Evolutionary conservation across 2,797 vertebrate species (phyloP), one percentile per base, ranked within the genome.

Genomic region (Simalia tracyae): DNA sequence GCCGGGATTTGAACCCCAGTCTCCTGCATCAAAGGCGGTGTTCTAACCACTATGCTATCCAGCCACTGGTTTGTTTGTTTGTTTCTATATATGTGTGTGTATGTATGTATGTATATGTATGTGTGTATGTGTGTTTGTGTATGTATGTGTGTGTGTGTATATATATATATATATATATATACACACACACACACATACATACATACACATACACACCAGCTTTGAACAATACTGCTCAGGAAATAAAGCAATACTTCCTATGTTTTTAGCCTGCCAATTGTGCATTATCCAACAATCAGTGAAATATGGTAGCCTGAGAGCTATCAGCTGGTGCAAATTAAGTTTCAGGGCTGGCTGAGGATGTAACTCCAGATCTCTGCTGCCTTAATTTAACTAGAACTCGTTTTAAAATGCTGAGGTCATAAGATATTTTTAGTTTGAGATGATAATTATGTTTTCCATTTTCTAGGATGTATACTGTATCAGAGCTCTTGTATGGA

Each of bases 401-500:
- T 56, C 4, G 61, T 57, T n/a, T 54, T 36, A 60, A 61, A 50
- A 31, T n/a, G 64, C 12, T 76, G 14, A 26, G 15, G 12, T 36
- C 68, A 76, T 87, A 4, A 8, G 9, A 6, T 76, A 59, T 63
- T 68, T 93, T 93, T 63, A 57, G 72, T 76, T 31, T 46, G 81
- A 31, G 76, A 26, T 88, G 84, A 66, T 46, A 46, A 9, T 26
- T 91, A 61, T 2, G 0, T 15, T 90, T 95, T 89, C 5, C 76
- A n/a, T 89, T 95, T 94, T 95, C 31, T 28, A 93, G 91, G 87
- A 91, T 91, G 59, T 90, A 0, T 66, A 85, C 60, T 92, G 72
- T 85, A 26, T 93, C 86, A 66, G 95, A 94, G 90, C 87, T 93
- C 92, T 95, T 64, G 59, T 89, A 42, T 56, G 36, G 93, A 93